Percentiles rank a stretch among this genome's conserved stretches.
These are phyloP conservation scores for Muricea muricata DNA, from an alignment of 92 coral and sea anemone species.

Conservation along the genomic window DNA sequence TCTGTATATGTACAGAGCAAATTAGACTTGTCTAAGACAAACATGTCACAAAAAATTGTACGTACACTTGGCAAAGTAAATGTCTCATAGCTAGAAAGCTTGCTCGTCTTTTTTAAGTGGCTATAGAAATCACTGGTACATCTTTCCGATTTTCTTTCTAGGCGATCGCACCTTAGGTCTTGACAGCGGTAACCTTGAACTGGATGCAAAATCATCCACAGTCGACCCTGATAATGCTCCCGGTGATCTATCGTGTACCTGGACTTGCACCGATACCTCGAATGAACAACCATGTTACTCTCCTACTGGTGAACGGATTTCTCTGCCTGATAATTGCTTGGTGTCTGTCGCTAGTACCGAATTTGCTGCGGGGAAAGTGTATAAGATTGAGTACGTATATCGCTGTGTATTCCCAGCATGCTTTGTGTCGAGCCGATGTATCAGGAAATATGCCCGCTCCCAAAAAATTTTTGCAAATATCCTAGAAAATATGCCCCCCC, in stretches of 20 bases:
- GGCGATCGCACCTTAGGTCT: slow-evolving; percentile 54
- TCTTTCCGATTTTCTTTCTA: too few relatives aligned
- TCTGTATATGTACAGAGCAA: too few relatives aligned
- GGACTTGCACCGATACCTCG: slow-evolving; percentile 41
- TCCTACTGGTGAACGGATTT: slow-evolving; percentile 31
- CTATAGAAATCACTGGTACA: too few relatives aligned
- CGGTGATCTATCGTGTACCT: slow-evolving; percentile 45
- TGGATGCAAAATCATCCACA: slow-evolving; percentile 43
- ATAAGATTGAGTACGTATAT: slow-evolving; percentile 22
- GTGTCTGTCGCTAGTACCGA: slow-evolving; percentile 33
- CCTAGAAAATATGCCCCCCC: too few relatives aligned
- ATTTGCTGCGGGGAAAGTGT: slow-evolving; percentile 28
- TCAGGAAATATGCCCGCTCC: too few relatives aligned
- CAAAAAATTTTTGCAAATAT: too few relatives aligned
- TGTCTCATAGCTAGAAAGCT: too few relatives aligned
- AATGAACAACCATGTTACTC: slow-evolving; percentile 51
- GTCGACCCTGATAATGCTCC: slow-evolving; percentile 59
- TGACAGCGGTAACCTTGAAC: slow-evolving; percentile 21
- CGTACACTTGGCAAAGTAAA: too few relatives aligned
- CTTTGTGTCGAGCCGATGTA: not conserved
- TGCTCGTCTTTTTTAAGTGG: too few relatives aligned
- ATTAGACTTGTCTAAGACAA: too few relatives aligned
- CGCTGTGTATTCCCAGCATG: not conserved
- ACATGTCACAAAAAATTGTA: too few relatives aligned
- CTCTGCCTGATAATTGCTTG: slow-evolving; percentile 22